Conservation (phyloP, 2,113 vertebrate species). For the Eidolon helvum region DNA sequence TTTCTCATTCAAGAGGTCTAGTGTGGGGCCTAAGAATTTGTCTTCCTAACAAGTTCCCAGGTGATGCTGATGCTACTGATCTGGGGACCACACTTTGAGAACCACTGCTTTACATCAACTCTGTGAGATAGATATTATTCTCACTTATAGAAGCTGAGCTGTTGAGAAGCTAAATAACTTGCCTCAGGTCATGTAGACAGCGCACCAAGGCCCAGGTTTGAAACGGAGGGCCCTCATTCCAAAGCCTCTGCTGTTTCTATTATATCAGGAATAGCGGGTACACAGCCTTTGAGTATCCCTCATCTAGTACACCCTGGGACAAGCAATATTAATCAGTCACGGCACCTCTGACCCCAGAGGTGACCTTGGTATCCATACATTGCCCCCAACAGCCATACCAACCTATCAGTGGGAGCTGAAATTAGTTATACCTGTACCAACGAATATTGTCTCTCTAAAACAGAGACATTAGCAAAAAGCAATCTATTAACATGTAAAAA, state of each 20-base stretch:
- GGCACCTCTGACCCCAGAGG: neutral
- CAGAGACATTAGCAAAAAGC: neutral
- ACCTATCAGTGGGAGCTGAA: neutral
- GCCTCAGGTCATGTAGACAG: neutral
- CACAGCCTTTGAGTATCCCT: neutral
- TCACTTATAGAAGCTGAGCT: neutral
- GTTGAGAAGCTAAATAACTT: neutral
- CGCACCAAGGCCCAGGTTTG: neutral
- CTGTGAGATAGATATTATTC: neutral
- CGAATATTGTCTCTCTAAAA: neutral
- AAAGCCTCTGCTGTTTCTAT: neutral
- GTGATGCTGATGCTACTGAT: neutral
- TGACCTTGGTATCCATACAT: neutral
- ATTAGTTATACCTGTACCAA: neutral
- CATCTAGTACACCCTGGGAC: neutral
- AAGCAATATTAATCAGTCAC: neutral
- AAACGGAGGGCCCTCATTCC: neutral
- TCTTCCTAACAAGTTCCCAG: neutral
- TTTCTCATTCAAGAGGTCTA: neutral
- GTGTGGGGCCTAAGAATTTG: neutral
- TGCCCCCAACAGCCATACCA: neutral
- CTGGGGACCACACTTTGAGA: neutral
- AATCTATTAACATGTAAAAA: neutral
- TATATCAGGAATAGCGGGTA: neutral
- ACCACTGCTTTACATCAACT: neutral